Evolutionary conservation across 2,888 invertebrate species (phyloP).

Genomic region (Oxystoma pomonae): DNA sequence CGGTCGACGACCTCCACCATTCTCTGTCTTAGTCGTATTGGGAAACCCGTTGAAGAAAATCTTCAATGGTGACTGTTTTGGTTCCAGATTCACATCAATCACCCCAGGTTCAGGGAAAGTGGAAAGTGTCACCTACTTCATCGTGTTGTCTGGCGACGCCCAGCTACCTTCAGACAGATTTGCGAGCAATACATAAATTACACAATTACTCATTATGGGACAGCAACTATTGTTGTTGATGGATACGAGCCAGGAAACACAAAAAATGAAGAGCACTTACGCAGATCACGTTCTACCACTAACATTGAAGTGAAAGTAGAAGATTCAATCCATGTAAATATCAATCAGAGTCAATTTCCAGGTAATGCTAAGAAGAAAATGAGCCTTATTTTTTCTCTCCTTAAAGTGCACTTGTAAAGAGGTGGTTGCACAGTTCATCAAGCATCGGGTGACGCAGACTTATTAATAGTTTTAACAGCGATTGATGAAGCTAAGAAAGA

Average conservation of each 20-base stretch:
- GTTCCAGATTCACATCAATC: constrained; percentile 18
- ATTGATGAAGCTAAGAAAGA: constrained; percentile 16
- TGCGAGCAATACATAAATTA: constrained; percentile 15
- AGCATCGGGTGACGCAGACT: constrained; percentile 11
- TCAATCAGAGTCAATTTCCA: constrained; percentile 11
- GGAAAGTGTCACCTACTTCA: constrained; percentile 10
- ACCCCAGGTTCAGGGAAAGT: constrained; percentile 15
- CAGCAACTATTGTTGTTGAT: background rate
- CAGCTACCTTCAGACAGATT: constrained; percentile 18
- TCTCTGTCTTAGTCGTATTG: too few species aligned
- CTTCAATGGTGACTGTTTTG: constrained; percentile 18
- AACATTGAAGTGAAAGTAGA: background rate
- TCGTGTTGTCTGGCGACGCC: constrained; percentile 16
- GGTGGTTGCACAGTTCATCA: constrained; percentile 11
- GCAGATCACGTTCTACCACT: constrained; percentile 3
- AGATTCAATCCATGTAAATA: background rate
- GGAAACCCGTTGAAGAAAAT: too few species aligned
- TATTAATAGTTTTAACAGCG: constrained; percentile 11
- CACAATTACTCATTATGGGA: constrained; percentile 11
- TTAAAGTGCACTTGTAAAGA: constrained; percentile 9
- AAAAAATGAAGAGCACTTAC: constrained; percentile 13
- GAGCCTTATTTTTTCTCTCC: constrained; percentile 6
- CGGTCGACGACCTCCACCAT: too few species aligned
- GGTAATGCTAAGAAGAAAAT: constrained; percentile 11
- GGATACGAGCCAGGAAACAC: constrained; percentile 4